Evolutionary conservation across 2,888 invertebrate genomes (phyloP), one percentile per base, ranked within the genome.

Genomic region (Hofmannophila pseudospretella): DNA sequence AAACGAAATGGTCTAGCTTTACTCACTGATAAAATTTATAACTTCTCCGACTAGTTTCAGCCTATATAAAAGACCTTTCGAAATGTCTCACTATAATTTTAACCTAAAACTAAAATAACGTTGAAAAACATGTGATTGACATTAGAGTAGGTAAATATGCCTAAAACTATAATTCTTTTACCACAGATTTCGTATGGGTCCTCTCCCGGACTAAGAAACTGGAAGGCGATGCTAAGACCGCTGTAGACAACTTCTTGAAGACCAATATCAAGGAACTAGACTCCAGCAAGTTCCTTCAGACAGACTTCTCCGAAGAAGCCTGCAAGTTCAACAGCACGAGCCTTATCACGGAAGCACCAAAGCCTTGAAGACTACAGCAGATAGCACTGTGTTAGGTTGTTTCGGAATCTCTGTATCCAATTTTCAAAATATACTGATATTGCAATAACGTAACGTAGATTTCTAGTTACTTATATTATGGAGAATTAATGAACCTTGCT

Each of bases 131-230:
- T n/a, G n/a, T n/a, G n/a, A n/a, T n/a, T n/a, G n/a, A n/a, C n/a
- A n/a, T n/a, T n/a, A n/a, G n/a, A n/a, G n/a, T n/a, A n/a, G n/a
- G n/a, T n/a, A n/a, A n/a, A n/a, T n/a, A n/a, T n/a, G n/a, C n/a
- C n/a, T n/a, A n/a, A n/a, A n/a, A n/a, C n/a, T n/a, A n/a, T n/a
- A n/a, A n/a, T n/a, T n/a, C n/a, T n/a, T n/a, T n/a, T n/a, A n/a
- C n/a, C 23, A n/a, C 67, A 86, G 85, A 75, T 13, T 65, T 60
- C 33, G 54, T 64, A 9, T 85, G 84, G 85, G 51, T 85, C 16
- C 62, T 81, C 1, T 70, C 81, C 16, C 66, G 81, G 30, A 57
- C 53, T 32, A 74, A 75, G 63, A 65, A 50, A 3, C 52, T 82
- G 26, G 71, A 74, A 37, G 76, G 76, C 4, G 74, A 71, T 1